Base-by-base conservation (phyloP, 2,888 invertebrate species). In the Boloria selene region DNA sequence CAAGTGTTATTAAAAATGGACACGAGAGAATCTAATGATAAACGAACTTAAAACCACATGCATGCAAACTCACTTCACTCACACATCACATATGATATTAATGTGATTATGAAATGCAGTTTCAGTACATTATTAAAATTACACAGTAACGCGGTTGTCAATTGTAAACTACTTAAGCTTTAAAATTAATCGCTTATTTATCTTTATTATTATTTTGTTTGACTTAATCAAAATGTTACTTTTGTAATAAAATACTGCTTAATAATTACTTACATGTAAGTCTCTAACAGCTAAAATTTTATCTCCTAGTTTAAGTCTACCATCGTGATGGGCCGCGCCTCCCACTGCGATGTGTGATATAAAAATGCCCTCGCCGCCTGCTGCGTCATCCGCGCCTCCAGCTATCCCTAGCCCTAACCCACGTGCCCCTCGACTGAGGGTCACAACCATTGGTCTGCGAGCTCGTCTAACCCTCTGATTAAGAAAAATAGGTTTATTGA, bases 231-330 rank as follows among this genome's bases (percentile, higher is more conserved):
- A 38, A 10, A 38, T 38, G 47, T 47, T 47, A 14, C 2, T 47
- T n/a, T 4, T 47, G 6, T 47, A 47, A 47, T 47, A n/a, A n/a
- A n/a, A 47, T n/a, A 7, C 7, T n/a, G 5, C 13, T 16, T 7
- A 47, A 47, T 10, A 14, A 14, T 13, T 38, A 87, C 92, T 87
- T 71, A 92, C 93, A 76, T 90, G 85, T 75, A 89, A 86, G 77
- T 92, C 90, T 71, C 90, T 87, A 45, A 93, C 92, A 72, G 93
- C 93, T 74, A 93, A 80, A 78, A 93, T 91, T 78, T 91, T 90
- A 84, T 93, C 93, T 68, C 93, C 93, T 78, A 92, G 75, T 74
- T 88, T 85, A 72, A 93, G 81, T 82, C 90, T 86, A 69, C 92
- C 90, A 58, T 91, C 91, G 66, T 89, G 86, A 67, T 90, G 90